Evolutionary conservation across 2,888 invertebrate genomes (phyloP), one percentile per base, ranked within the genome.

Genomic region (Charanyca ferruginea): DNA sequence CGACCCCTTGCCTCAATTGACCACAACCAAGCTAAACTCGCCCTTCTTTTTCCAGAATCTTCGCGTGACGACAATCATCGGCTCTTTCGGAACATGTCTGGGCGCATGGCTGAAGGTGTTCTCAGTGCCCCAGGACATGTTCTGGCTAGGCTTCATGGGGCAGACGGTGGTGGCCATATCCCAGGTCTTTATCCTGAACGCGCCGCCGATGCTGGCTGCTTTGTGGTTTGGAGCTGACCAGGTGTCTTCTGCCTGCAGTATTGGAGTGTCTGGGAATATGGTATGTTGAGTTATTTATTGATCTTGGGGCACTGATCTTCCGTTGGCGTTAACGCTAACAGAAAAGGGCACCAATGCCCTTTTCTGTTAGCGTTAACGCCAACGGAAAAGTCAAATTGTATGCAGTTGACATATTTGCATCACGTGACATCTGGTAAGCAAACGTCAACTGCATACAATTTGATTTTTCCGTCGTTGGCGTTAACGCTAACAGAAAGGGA

Each of bases 241-340:
- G 94, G 99, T 99, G 4, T 99, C 99, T 13, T 98, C 98, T 0
- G 99, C 99, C 0, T 99, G 99, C 94, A 98, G 99, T 86, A 97
- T 99, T 77, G 99, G 99, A 8, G 99, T 99, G 13, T 99, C 99
- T 91, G 99, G 99, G 22, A 99, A 99, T 94, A 99, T 99, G 97
- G 99, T 99, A 89, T 35, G 61, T 41, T 35, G 13, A 3, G 16
- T 32, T 32, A 11, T 38, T 38, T 16, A 4, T 38, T 13, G 35
- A 3, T 11, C 2, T 38, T 38, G 32, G 1, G n/a, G n/a, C n/a
- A n/a, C n/a, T n/a, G n/a, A n/a, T n/a, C n/a, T n/a, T n/a, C n/a
- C n/a, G n/a, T n/a, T n/a, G n/a, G n/a, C n/a, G n/a, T n/a, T n/a
- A n/a, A n/a, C n/a, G n/a, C n/a, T n/a, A n/a, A n/a, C n/a, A n/a